phyloP scores from a whole-genome alignment of 2,888 invertebrate species.

The Meiosimyza decipiens region DNA sequence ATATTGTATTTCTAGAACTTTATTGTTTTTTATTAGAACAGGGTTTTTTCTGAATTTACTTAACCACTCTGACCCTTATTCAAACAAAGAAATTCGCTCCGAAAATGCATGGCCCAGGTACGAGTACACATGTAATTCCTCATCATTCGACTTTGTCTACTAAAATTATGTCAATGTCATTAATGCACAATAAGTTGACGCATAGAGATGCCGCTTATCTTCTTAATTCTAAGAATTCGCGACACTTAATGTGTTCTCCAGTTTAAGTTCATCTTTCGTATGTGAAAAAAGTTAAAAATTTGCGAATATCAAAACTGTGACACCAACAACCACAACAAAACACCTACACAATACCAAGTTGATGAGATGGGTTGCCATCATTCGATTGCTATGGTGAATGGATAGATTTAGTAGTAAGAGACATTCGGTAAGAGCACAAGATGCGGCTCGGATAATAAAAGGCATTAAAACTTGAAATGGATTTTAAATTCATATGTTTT shows the following conservation, averaged over 20 bases:
- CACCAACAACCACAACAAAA: background rate
- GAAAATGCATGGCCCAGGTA: too few species aligned
- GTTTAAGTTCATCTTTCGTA: slow-evolving; percentile 1
- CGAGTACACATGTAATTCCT: too few species aligned
- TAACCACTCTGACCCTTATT: too few species aligned
- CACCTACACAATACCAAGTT: slow-evolving; percentile 6
- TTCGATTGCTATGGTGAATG: background rate
- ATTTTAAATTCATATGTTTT: background rate
- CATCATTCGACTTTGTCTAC: too few species aligned
- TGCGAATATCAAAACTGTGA: too few species aligned
- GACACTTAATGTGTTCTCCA: background rate
- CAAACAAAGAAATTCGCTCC: too few species aligned
- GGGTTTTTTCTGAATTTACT: too few species aligned
- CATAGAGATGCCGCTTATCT: background rate
- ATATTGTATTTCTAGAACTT: too few species aligned
- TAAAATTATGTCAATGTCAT: too few species aligned
- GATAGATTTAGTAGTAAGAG: background rate
- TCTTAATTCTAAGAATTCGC: slow-evolving; percentile 10
- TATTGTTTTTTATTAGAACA: too few species aligned
- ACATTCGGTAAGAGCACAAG: background rate
- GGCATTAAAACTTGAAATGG: slow-evolving; percentile 14
- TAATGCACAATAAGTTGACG: too few species aligned
- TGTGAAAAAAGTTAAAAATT: background rate
- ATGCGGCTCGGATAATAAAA: slow-evolving; percentile 1
- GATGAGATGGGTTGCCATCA: too few species aligned